Conservation (phyloP, 2,113 vertebrate species). For the Micronisus gabar region DNA sequence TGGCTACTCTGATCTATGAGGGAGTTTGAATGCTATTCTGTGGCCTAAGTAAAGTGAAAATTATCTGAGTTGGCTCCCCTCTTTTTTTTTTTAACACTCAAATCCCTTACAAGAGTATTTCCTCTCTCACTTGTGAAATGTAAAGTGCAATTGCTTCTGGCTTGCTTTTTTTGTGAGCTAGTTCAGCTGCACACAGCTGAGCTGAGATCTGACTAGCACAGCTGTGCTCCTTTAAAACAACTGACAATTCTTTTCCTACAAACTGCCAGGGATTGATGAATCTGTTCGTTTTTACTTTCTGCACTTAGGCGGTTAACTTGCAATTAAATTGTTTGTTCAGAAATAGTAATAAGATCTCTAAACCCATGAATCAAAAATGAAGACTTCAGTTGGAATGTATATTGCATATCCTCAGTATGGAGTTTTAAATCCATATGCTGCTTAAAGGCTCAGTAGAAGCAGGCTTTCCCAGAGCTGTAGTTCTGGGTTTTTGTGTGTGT, state of each 20-base stretch:
- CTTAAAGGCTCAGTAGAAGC: background rate
- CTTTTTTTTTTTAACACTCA: background rate
- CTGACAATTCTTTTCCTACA: background rate
- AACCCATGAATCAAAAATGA: background rate
- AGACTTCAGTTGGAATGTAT: background rate
- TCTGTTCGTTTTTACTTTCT: background rate
- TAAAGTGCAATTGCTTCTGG: background rate
- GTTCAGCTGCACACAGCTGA: background rate
- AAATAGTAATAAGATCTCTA: background rate
- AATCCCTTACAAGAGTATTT: background rate
- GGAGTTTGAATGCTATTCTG: background rate
- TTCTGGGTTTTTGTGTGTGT: background rate
- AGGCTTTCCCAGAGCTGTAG: background rate
- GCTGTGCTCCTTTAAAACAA: slow-evolving; percentile 17
- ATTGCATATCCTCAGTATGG: background rate
- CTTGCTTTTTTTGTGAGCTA: background rate
- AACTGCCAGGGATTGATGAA: background rate
- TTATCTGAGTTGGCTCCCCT: background rate
- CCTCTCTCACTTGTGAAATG: background rate
- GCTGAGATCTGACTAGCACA: background rate
- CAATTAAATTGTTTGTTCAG: background rate
- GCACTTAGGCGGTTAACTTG: background rate
- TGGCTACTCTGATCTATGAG: background rate
- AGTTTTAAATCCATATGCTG: background rate
- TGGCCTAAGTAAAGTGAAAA: background rate